These are phyloP conservation scores for Catamblyrhynchus diadema DNA, from an alignment of 2,797 vertebrate species.

Conservation along the genomic window DNA sequence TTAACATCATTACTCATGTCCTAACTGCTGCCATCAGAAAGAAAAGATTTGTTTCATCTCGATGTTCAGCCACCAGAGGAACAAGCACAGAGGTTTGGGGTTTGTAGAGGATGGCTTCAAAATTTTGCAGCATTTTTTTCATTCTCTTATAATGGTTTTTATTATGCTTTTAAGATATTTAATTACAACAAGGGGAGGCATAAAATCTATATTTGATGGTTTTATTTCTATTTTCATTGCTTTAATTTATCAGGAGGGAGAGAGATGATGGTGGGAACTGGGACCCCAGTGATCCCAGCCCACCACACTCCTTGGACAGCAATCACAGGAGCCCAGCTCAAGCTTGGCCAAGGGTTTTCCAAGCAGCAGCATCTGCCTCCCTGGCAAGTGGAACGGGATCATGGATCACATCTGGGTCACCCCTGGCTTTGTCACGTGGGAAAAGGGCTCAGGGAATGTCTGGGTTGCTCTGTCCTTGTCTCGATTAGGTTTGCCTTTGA, in stretches of 20 bases:
- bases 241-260: not conserved
- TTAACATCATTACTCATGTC: not conserved
- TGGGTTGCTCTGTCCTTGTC: conserved; percentile 22
- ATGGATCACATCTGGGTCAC: conserved; percentile 33
- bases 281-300: conserved; percentile 59
- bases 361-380: conserved; percentile 78
- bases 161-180: not conserved
- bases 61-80: not conserved
- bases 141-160: not conserved
- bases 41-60: not conserved
- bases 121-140: not conserved
- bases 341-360: conserved; percentile 73
- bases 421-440: conserved; percentile 55
- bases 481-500: not conserved
- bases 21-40: not conserved
- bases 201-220: not conserved
- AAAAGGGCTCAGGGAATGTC: conserved; percentile 26
- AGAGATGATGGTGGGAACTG: conserved; percentile 5
- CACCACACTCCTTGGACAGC: conserved; percentile 65
- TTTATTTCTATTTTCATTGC: not conserved
- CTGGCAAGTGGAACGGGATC: conserved; percentile 70
- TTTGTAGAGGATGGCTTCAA: not conserved
- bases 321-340: conserved; percentile 74
- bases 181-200: not conserved
- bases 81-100: not conserved